Evolutionary conservation across 2,113 vertebrate genomes (phyloP).

Genomic region (Montifringilla adamsi): DNA sequence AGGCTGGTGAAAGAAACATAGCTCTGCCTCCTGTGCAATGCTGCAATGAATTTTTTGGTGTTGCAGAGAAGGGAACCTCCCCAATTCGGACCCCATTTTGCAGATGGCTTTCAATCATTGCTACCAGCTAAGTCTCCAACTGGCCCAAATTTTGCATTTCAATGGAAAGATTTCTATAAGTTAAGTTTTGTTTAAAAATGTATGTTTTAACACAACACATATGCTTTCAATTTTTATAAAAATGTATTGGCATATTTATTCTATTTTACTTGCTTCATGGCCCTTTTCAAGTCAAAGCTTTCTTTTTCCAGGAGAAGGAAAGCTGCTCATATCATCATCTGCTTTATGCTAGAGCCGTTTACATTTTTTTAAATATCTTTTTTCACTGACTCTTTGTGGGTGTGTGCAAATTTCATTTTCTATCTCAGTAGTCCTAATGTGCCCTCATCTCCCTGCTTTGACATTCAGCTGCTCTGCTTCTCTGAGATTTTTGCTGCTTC

Average conservation of each 20-base stretch:
- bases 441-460: not conserved
- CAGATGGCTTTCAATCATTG: not conserved
- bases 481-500: not conserved
- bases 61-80: not conserved
- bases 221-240: constrained; percentile 63
- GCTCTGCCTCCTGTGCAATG: not conserved
- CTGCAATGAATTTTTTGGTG: not conserved
- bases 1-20: not conserved
- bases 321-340: constrained; percentile 59
- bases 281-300: constrained; percentile 12
- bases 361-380: not conserved
- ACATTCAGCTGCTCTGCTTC: not conserved
- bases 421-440: not conserved
- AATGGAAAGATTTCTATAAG: not conserved
- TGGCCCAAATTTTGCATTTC: not conserved
- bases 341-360: not conserved
- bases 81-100: accelerated
- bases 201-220: constrained; percentile 31
- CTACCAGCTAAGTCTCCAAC: not conserved
- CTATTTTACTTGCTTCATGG: constrained; percentile 24
- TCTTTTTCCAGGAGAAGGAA: constrained; percentile 43
- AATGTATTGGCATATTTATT: constrained; percentile 47
- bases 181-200: constrained; percentile 17
- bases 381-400: not conserved
- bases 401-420: constrained; percentile 32